Base-by-base conservation (phyloP, 2,797 vertebrate species). In the Heliangelus exortis region DNA sequence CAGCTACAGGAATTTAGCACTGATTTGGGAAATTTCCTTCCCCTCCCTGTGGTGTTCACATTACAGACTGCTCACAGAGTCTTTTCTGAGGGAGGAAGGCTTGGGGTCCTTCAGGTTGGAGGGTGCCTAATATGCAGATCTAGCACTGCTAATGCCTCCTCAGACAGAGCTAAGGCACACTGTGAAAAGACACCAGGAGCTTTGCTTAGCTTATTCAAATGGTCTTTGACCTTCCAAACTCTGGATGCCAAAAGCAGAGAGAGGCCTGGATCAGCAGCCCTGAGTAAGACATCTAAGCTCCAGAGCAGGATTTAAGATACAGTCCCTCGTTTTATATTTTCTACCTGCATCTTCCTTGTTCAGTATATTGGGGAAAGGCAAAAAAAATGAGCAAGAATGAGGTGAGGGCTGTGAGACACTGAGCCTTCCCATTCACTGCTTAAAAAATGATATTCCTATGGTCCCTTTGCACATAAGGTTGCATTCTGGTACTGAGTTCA, bases 21-120 rank as follows among this genome's bases (percentile, higher is more conserved):
- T 65, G 36, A 17, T 88, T 45, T 72, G 34, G 41, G 43, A 86
- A 89, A 43, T 17, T 50, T 31, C 17, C 29, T 61, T 85, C 15
- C 18, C 31, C 23, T 71, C 34, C 34, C 53, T 62, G 25, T 4
- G 5, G 25, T 1, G 1, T 13, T 81, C 31, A 41, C 6, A 4
- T 51, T 65, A 47, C 0, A 0, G 34, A 29, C 22, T 61, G 13
- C 45, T 77, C 65, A n/a, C 9, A 28, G 12, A 8, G 48, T n/a
- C 36, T 77, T 50, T 47, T 48, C 71, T 54, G 25, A 33, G 26
- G 41, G 39, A 68, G 18, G 20, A 73, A 79, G 5, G 2, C 39
- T 61, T 63, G n/a, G 43, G 19, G 43, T 89, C 10, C 36, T 23
- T 71, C 20, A 39, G n/a, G 28, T 21, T 87, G 45, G 18, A 76